Evolutionary conservation across 2,888 invertebrate species (phyloP), one percentile per base, ranked within the genome.

Genomic region (Harpalus rubripes): DNA sequence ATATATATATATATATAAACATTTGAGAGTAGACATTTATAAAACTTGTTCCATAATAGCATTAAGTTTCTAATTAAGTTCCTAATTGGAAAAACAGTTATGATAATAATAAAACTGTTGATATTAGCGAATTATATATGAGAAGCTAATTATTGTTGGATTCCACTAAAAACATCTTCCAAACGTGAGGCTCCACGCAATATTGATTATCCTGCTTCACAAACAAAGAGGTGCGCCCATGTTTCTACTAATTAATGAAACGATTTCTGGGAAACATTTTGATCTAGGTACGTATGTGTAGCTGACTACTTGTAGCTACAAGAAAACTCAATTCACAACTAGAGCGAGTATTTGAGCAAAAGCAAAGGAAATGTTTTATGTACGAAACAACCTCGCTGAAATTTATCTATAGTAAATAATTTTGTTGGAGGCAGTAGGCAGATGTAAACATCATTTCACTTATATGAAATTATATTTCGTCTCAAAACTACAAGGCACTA

Each of bases 241-340:
- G 26, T n/a, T 39, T 12, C 10, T 15, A 4, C 26, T 68, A 68
- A 41, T 68, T 68, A 68, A 39, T 41, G 68, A 68, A 68, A 68
- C 12, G 68, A 39, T 68, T 68, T n/a, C 39, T 32, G 26, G 10
- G 39, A 68, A 39, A 68, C 68, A 68, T 68, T 68, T 68, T 68
- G 32, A 68, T 68, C 68, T 68, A 22, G 68, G 32, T 68, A 68
- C 32, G 32, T 32, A 32, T 32, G 32, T 68, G 1, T 63, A n/a
- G 22, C 22, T 39, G 12, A 26, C 26, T 39, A 39, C 32, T 32
- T 26, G 39, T 68, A 68, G 22, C 22, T 63, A 12, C 63, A 39
- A 7, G 26, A 22, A 65, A 3, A 39, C 39, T 68, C 39, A n/a
- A 15, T 68, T 5, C 7, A 68, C 68, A 59, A 59, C 7, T 68